phyloP scores from a whole-genome alignment of 1,140 invertebrate species.

The Heliconius nattereri region DNA sequence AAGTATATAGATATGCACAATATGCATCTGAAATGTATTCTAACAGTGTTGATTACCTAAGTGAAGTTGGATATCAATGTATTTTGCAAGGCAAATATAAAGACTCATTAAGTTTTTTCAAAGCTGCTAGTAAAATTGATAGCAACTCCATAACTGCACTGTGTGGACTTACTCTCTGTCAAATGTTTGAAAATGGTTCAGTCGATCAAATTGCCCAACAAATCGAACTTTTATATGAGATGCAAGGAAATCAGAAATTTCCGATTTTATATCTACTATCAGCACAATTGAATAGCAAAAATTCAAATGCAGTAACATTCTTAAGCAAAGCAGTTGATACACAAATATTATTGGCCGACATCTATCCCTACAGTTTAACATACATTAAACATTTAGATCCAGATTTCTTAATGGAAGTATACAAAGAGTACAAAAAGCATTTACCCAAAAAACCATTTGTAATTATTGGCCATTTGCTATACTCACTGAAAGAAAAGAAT shows the following conservation, averaged over 20 bases:
- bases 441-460: slow-evolving; percentile 84
- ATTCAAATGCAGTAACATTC: slow-evolving; percentile 82
- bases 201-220: slow-evolving; percentile 89
- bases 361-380: slow-evolving; percentile 86
- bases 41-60: slow-evolving; percentile 85
- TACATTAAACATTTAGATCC: slow-evolving; percentile 92
- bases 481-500: slow-evolving; percentile 72
- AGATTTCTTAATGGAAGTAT: slow-evolving; percentile 91
- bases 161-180: slow-evolving; percentile 90
- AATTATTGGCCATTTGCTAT: slow-evolving; percentile 74
- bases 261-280: slow-evolving; percentile 86
- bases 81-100: slow-evolving; percentile 87
- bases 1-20: slow-evolving; percentile 88
- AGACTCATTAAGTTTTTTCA: slow-evolving; percentile 90
- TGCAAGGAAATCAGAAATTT: slow-evolving; percentile 85
- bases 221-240: slow-evolving; percentile 92
- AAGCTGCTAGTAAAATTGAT: slow-evolving; percentile 90
- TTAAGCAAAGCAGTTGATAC: slow-evolving; percentile 88
- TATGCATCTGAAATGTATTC: slow-evolving; percentile 88
- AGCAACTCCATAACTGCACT: slow-evolving; percentile 90
- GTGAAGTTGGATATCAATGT: slow-evolving; percentile 92
- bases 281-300: slow-evolving; percentile 84
- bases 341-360: slow-evolving; percentile 84
- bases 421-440: slow-evolving; percentile 89
- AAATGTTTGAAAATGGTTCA: slow-evolving; percentile 84